Percentiles rank a stretch among this genome's conserved stretches.
Conservation (phyloP, 2,797 vertebrate genomes). For the Acrossocheilus wenchowensis region DNA sequence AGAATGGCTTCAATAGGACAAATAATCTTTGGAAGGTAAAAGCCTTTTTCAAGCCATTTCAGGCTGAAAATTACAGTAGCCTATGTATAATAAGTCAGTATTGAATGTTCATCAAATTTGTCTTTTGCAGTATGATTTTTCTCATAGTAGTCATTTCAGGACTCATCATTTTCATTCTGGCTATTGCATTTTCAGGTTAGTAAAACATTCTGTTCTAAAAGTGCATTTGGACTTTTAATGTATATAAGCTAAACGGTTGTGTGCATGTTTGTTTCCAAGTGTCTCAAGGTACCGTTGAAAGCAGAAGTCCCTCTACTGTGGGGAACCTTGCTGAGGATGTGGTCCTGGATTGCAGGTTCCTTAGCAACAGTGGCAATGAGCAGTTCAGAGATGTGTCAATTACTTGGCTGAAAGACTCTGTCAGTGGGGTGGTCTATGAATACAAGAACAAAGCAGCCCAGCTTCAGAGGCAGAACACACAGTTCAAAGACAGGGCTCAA, state of each 20-base stretch:
- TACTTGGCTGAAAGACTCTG: constrained; percentile 79
- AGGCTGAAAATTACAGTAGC: background rate
- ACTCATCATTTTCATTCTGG: constrained; percentile 72
- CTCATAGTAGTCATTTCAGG: constrained; percentile 69
- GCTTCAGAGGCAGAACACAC: constrained; percentile 72
- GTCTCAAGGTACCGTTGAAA: constrained; percentile 52
- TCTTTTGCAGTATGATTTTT: constrained; percentile 70
- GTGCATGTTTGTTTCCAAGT: constrained; percentile 35
- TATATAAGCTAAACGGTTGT: background rate
- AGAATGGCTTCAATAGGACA: constrained; percentile 73
- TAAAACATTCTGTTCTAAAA: background rate
- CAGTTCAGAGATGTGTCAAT: constrained; percentile 66
- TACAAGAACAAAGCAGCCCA: constrained; percentile 72
- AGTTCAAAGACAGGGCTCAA: constrained; percentile 73
- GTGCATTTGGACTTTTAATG: background rate
- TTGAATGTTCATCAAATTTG: background rate
- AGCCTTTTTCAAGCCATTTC: background rate
- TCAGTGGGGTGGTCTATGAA: constrained; percentile 76
- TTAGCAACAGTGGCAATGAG: background rate
- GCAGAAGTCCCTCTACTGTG: constrained; percentile 58
- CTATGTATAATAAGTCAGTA: background rate
- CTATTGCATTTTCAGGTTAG: constrained; percentile 73
- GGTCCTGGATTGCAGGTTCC: constrained; percentile 72
- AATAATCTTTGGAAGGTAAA: constrained; percentile 76
- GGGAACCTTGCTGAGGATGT: constrained; percentile 67